A percentile compares a stretch with the other conserved stretches of the same genome.
Evolutionary conservation across 2,113 vertebrate species (phyloP).

Genomic region (Marcusenius ussheri): DNA sequence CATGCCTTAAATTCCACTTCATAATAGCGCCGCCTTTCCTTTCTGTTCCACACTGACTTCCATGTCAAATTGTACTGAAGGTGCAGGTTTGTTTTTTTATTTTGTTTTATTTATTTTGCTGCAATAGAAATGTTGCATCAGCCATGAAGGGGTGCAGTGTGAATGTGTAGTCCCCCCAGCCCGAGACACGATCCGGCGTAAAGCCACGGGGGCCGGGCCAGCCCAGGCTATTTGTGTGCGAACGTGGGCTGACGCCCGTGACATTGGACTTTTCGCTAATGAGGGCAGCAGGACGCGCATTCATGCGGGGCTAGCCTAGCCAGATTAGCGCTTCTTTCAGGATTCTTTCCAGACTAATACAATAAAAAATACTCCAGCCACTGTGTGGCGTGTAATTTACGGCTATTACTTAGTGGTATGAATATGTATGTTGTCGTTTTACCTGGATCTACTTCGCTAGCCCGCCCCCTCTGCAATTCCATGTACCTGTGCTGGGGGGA

Average conservation of each 20-base stretch:
- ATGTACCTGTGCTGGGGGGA: conserved; percentile 28
- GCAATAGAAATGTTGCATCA: neutral
- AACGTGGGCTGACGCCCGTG: neutral
- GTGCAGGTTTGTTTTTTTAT: neutral
- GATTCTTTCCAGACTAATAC: neutral
- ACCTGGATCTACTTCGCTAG: neutral
- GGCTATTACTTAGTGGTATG: neutral
- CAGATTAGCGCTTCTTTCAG: neutral
- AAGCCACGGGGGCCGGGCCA: neutral
- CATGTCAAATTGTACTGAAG: neutral
- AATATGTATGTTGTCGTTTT: neutral
- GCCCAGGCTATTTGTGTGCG: neutral
- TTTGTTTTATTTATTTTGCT: neutral
- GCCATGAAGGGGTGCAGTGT: neutral
- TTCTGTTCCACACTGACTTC: neutral
- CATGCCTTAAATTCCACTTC: neutral
- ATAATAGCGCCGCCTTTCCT: neutral
- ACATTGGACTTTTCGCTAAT: neutral
- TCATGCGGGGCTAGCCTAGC: neutral
- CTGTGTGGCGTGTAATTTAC: neutral
- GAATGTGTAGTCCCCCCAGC: neutral
- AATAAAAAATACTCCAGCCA: neutral
- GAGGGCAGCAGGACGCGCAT: neutral
- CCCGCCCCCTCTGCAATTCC: neutral
- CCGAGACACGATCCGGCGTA: neutral